phyloP scores from a whole-genome alignment of 1,140 invertebrate genomes.

The Temnothorax nylanderi region DNA sequence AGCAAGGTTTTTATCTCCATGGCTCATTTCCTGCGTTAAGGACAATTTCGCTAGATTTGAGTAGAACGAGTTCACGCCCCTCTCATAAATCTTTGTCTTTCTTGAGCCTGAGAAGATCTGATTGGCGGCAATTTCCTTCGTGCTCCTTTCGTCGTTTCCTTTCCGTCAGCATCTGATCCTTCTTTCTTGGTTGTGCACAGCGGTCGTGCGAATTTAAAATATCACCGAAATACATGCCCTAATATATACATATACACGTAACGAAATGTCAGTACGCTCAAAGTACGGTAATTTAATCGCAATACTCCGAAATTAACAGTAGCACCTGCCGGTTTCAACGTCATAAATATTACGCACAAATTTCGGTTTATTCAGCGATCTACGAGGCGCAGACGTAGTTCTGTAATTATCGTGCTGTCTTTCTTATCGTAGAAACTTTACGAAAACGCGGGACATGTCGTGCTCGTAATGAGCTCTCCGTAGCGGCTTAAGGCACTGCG shows the following conservation, averaged over 20 bases:
- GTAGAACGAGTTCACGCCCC: conserved; percentile 68
- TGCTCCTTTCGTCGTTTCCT: conserved; percentile 17
- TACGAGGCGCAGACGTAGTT: conserved; percentile 57
- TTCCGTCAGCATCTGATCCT: conserved; percentile 7
- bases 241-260: neutral
- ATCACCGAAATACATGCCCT: neutral
- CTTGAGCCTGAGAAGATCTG: conserved; percentile 60
- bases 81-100: conserved; percentile 74
- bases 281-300: conserved; percentile 30
- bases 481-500: conserved; percentile 70
- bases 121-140: conserved; percentile 61
- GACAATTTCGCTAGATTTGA: conserved; percentile 61
- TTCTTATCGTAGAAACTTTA: conserved; percentile 54
- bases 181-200: neutral
- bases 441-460: conserved; percentile 50
- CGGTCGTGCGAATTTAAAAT: conserved; percentile 16
- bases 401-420: conserved; percentile 69
- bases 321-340: conserved; percentile 36
- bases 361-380: conserved; percentile 70
- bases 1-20: conserved; percentile 23
- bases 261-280: neutral
- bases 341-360: conserved; percentile 60
- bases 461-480: conserved; percentile 71
- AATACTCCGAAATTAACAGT: conserved; percentile 29
- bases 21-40: conserved; percentile 62